These are phyloP conservation scores for Phaethon lepturus DNA, from an alignment of 2,113 vertebrate genomes.

Conservation along the genomic window DNA sequence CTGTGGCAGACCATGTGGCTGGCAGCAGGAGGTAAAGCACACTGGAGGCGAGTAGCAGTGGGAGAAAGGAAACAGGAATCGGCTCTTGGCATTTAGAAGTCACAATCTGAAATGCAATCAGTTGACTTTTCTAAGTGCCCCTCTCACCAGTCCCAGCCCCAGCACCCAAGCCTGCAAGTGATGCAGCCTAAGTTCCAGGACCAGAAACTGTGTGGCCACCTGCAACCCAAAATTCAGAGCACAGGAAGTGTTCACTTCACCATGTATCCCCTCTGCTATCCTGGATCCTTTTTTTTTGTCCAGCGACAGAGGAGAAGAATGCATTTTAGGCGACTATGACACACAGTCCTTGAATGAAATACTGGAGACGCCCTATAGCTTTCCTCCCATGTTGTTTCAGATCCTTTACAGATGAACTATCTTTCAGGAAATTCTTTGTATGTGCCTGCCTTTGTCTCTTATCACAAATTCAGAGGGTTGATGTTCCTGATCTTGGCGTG, in stretches of 20 bases:
- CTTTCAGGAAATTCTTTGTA: not conserved
- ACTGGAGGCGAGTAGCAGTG: not conserved
- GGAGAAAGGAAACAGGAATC: conserved; percentile 39
- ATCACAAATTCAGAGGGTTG: not conserved
- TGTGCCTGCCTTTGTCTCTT: not conserved
- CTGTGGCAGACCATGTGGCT: conserved; percentile 24
- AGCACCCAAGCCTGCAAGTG: not conserved
- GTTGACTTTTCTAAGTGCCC: not conserved
- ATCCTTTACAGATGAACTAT: not conserved
- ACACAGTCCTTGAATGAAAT: not conserved
- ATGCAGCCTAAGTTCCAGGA: not conserved
- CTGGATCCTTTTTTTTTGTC: not conserved
- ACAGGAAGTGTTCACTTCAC: not conserved
- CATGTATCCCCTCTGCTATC: not conserved
- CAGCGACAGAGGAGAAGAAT: not conserved
- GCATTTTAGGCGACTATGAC: rapidly evolving
- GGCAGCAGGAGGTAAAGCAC: conserved; percentile 51
- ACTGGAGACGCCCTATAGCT: not conserved
- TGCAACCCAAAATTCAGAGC: not conserved
- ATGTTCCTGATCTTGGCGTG: rapidly evolving
- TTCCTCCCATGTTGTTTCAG: not conserved
- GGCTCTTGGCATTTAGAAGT: conserved; percentile 27
- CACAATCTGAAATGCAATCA: not conserved
- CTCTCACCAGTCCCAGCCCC: not conserved
- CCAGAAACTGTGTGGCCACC: not conserved